Conservation (phyloP, 2,797 vertebrate genomes). For the Yasuhikotakia modesta region DNA sequence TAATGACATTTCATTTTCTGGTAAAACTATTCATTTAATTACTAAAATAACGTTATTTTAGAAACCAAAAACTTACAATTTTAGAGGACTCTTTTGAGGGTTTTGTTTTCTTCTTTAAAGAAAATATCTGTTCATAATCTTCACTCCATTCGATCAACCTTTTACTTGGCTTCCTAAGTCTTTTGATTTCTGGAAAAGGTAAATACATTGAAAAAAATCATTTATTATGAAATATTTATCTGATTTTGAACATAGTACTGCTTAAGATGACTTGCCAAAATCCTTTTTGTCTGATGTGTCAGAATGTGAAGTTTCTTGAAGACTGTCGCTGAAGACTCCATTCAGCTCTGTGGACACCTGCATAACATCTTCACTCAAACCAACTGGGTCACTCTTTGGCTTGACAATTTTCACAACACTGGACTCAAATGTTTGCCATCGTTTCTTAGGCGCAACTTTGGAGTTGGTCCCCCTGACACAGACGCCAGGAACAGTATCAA, state of each 20-base stretch:
- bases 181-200: conserved; percentile 83
- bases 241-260: not conserved
- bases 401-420: conserved; percentile 64
- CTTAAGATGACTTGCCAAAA: conserved; percentile 63
- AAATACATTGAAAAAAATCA: not conserved
- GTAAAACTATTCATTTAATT: not conserved
- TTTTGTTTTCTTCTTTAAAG: conserved; percentile 89
- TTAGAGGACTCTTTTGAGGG: conserved; percentile 68
- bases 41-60: not conserved
- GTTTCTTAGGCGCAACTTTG: conserved; percentile 90
- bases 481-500: conserved; percentile 37
- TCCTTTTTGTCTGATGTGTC: conserved; percentile 53
- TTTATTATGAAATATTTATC: not conserved
- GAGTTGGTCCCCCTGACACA: conserved; percentile 69
- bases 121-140: conserved; percentile 90
- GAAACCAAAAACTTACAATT: conserved; percentile 61
- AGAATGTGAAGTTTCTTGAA: conserved; percentile 42
- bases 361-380: conserved; percentile 56
- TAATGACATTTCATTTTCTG: not conserved
- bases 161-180: conserved; percentile 92
- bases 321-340: conserved; percentile 55
- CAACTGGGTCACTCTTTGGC: conserved; percentile 67
- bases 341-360: conserved; percentile 68
- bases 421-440: conserved; percentile 87
- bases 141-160: conserved; percentile 89